A percentile compares a stretch with the other conserved stretches of the same genome.
Conservation (phyloP, 92 coral and sea anemone species). For the Epizoanthus rinbou region DNA sequence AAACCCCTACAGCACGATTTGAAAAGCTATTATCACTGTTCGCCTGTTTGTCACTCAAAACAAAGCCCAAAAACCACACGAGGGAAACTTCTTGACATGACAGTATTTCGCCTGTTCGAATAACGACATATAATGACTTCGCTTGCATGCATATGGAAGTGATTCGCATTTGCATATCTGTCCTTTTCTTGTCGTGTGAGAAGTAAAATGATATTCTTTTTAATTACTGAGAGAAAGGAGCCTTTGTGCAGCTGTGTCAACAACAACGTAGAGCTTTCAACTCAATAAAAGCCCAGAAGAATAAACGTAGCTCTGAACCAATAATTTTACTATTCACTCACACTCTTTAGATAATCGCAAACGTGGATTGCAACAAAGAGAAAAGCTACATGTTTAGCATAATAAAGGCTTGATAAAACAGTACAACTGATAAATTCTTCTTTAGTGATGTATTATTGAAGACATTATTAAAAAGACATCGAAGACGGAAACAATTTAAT, state of each 20-base stretch:
- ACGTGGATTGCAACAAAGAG: conserved; percentile 82
- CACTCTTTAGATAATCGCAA: conserved; percentile 91
- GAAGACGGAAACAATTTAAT: conserved; percentile 98
- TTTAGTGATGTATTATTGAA: conserved; percentile 87
- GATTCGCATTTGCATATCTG: conserved; percentile 84
- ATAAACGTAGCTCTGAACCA: conserved; percentile 86
- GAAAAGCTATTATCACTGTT: conserved; percentile 64
- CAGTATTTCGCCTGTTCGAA: conserved; percentile 54
- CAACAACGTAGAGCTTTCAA: conserved; percentile 97
- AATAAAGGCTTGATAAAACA: conserved; percentile 80
- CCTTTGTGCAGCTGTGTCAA: conserved; percentile 99
- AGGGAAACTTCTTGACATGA: conserved; percentile 61
- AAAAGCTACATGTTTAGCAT: conserved; percentile 81
- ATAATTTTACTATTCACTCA: conserved; percentile 88
- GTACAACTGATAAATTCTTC: conserved; percentile 72
- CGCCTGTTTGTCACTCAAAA: conserved; percentile 65
- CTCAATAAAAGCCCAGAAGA: conserved; percentile 97
- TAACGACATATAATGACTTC: conserved; percentile 81
- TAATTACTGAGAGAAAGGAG: conserved; percentile 94
- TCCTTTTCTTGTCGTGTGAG: conserved; percentile 76
- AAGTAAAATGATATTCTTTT: conserved; percentile 98
- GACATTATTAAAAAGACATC: conserved; percentile 97
- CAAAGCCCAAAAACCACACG: conserved; percentile 58
- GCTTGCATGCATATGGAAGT: conserved; percentile 70
- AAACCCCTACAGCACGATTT: conserved; percentile 62